Evolutionary conservation across 1,140 invertebrate genomes (phyloP).

Genomic region (roundworm (Caenorhabditis elegans)): WBcel235 BX284605.5:6771001-6771500

Average conservation of each 20-base stretch:
- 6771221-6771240: neutral
- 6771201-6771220: neutral
- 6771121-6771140: constrained; percentile 4
- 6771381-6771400: no score
- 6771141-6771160: neutral
- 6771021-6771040: neutral
- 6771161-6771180: neutral
- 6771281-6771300: neutral
- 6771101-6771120: neutral
- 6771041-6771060: neutral
- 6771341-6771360: no score
- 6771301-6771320: no score
- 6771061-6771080: neutral
- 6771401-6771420: no score
- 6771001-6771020: neutral
- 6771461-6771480: no score
- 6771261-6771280: constrained; percentile 2
- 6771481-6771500: no score
- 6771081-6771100: constrained; percentile 9
- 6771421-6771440: no score
- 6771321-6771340: no score
- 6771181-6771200: constrained; percentile 11
- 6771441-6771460: no score
- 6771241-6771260: neutral
- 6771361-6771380: no score